A percentile compares a stretch with the other conserved stretches of the same genome.
These are phyloP conservation scores for Ciconia nigra DNA, from an alignment of 2,797 vertebrate species.

Conservation along the genomic window DNA sequence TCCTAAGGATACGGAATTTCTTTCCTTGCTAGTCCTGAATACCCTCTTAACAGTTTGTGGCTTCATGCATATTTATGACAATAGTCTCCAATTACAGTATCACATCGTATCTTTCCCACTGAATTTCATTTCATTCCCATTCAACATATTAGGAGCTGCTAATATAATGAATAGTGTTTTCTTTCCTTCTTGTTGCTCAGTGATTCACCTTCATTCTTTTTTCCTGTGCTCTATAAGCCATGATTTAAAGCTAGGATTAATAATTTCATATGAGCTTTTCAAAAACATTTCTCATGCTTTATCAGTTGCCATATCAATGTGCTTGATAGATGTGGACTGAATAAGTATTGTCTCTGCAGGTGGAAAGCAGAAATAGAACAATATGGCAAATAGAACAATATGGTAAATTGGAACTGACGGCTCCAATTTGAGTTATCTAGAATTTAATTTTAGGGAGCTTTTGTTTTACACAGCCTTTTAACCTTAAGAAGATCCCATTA, in stretches of 20 bases:
- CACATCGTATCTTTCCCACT: neutral
- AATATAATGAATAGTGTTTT: neutral
- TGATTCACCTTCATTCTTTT: neutral
- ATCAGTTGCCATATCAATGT: neutral
- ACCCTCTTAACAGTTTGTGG: neutral
- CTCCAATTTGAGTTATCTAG: neutral
- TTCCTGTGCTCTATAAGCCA: neutral
- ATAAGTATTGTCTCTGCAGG: neutral
- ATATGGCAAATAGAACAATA: neutral
- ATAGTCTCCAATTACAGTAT: neutral
- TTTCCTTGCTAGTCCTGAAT: neutral
- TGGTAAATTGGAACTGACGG: neutral
- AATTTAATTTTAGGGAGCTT: neutral
- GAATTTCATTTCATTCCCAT: neutral
- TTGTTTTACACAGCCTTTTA: neutral
- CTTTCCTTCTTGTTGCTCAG: neutral
- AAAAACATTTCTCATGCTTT: neutral
- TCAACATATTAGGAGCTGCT: neutral
- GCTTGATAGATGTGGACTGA: neutral
- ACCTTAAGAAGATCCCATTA: neutral
- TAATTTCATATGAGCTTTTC: neutral
- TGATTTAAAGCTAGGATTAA: neutral
- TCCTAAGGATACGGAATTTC: neutral
- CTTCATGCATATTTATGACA: neutral
- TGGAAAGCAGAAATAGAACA: neutral